Conservation (phyloP, 2,113 vertebrate species). For the Elanus axillaris region DNA sequence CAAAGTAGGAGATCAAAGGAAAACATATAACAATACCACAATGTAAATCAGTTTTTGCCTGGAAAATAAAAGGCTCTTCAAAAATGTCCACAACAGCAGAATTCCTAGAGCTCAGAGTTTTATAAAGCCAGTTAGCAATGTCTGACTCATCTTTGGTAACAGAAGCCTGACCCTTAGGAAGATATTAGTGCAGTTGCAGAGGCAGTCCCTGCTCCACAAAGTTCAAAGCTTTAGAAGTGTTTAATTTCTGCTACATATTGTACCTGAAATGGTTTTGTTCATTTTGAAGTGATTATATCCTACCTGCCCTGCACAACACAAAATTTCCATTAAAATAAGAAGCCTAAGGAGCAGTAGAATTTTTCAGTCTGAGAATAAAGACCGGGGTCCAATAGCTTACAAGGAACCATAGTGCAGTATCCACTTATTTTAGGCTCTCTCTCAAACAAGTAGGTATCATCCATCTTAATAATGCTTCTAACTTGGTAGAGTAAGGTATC, state of each 20-base stretch:
- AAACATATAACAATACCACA: not conserved
- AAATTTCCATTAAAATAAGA: not conserved
- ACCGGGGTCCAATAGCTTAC: not conserved
- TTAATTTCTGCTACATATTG: not conserved
- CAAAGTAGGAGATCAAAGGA: conserved; percentile 40
- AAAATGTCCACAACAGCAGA: conserved; percentile 31
- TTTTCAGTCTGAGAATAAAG: not conserved
- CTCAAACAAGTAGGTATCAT: not conserved
- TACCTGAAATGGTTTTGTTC: not conserved
- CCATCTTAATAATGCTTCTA: not conserved
- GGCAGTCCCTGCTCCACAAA: not conserved
- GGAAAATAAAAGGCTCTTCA: not conserved
- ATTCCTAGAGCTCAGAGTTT: conserved; percentile 14
- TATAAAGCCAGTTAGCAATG: not conserved
- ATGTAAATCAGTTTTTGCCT: conserved; percentile 9
- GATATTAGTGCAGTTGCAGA: not conserved
- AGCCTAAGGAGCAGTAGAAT: not conserved
- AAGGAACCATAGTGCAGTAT: not conserved
- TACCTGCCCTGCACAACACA: not conserved
- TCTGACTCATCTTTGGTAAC: not conserved
- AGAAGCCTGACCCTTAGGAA: not conserved
- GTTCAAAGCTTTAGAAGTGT: not conserved
- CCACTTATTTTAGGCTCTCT: not conserved
- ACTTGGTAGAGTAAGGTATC: not conserved
- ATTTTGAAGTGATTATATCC: not conserved